These are phyloP conservation scores for Pangasius djambal DNA, from an alignment of 2,797 vertebrate genomes.

Conservation along the genomic window DNA sequence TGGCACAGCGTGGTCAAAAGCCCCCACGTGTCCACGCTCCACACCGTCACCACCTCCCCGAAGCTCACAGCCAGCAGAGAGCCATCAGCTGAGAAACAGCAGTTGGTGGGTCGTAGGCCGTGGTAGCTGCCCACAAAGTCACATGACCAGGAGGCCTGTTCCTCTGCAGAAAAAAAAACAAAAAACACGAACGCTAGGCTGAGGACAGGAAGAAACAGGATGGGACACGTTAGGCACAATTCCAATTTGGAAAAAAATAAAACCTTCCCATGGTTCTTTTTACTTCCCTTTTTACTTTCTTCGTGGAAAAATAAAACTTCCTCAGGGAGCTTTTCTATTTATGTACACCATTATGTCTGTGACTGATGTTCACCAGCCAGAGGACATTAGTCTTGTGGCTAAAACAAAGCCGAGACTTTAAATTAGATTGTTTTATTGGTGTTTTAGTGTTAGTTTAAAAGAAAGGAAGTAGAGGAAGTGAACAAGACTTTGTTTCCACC, in stretches of 20 bases:
- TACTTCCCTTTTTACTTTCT: not conserved
- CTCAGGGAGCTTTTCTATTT: not conserved
- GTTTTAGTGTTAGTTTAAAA: too few relatives aligned
- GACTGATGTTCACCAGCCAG: not conserved
- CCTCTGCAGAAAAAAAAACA: constrained; percentile 61
- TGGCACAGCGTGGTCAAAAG: constrained; percentile 91
- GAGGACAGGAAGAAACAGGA: not conserved
- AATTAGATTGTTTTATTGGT: not conserved
- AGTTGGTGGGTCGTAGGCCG: constrained; percentile 80
- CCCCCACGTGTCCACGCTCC: constrained; percentile 89
- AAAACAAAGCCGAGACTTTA: not conserved
- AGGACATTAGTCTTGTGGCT: not conserved
- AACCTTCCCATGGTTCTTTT: too few relatives aligned
- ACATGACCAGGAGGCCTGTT: constrained; percentile 87
- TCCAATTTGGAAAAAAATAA: not conserved
- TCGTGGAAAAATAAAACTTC: not conserved
- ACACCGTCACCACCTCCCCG: constrained; percentile 87
- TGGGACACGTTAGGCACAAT: not conserved
- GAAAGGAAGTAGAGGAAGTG: not conserved
- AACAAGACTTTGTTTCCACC: not conserved
- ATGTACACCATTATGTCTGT: not conserved
- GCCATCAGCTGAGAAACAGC: constrained; percentile 91
- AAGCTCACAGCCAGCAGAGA: constrained; percentile 92
- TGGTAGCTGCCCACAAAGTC: constrained; percentile 93
- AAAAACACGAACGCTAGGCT: not conserved